These are phyloP conservation scores for Argyrosomus japonicus DNA, from an alignment of 2,113 vertebrate species.

Conservation along the genomic window DNA sequence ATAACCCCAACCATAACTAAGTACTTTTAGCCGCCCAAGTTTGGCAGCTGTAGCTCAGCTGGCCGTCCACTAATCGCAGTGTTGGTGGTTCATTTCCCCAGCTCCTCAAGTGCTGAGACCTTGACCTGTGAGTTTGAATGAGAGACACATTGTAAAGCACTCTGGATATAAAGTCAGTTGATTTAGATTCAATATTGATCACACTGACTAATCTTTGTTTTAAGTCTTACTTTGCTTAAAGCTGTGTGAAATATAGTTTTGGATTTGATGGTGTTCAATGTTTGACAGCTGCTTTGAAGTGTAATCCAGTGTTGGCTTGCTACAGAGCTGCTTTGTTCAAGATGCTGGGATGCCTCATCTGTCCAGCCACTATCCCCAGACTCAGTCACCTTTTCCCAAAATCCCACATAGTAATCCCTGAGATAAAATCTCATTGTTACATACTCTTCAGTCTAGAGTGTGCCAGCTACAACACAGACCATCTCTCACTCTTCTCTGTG, in stretches of 20 bases:
- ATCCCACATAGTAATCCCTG: neutral
- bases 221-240: neutral
- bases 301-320: conserved; percentile 27
- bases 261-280: neutral
- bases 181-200: neutral
- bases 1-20: too few relatives aligned
- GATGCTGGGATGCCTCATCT: neutral
- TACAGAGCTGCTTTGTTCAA: conserved; percentile 26
- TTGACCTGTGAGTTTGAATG: neutral
- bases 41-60: neutral
- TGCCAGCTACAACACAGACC: neutral
- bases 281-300: neutral
- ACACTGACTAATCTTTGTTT: neutral
- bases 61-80: neutral
- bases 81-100: neutral
- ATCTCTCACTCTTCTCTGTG: neutral
- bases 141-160: neutral
- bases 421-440: neutral
- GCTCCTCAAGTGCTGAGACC: too few relatives aligned
- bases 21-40: neutral
- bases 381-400: neutral
- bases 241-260: neutral
- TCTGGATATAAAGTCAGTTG: neutral
- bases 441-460: neutral
- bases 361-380: neutral